Evolutionary conservation across 2,797 vertebrate genomes (phyloP), one percentile per base, ranked within the genome.

Genomic region (Pteropus rufus): DNA sequence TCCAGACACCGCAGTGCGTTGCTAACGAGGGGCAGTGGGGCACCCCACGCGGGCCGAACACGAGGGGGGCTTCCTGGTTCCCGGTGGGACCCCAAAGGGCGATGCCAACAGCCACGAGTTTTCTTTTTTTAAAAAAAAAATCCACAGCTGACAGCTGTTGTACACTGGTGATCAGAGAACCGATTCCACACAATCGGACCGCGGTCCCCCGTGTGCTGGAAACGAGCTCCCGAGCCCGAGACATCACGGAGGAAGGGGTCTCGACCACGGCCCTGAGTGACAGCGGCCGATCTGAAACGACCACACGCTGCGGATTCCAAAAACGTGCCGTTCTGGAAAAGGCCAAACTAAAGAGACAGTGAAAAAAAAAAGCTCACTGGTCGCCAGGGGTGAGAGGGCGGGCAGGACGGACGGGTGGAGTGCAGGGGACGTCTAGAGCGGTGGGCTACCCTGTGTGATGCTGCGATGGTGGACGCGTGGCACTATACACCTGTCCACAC

Each of bases 121-220:
- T 41, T 23, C 34, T 54, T 41, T 39, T 2, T 7, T 49, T 44
- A 10, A 44, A 44, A 46, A 46, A 46, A 46, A 80, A 87, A 56
- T 14, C 58, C 64, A 9, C 0, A 2, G 41, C 10, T 2, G 3
- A 7, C 0, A 2, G 41, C 10, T 2, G 3, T 16, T 10, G 5
- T 0, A 29, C 5, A 19, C 29, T 1, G 70, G 56, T 1, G 1
- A 21, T 0, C 0, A 1, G 41, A 44, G 39, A 7, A 31, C 7
- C 36, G 2, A 4, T 31, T 31, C n/a, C 29, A 62, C 46, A 56
- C 36, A 76, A 18, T 3, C 0, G 34, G 24, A 44, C 14, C 0
- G 9, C 1, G 84, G 34, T 11, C n/a, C 29, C 29, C n/a, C 23
- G 29, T 0, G 6, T 7, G 19, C 4, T 0, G 29, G 62, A 64